Conservation (phyloP, 2,797 vertebrate species). For the Tokudaia muenninki region DNA sequence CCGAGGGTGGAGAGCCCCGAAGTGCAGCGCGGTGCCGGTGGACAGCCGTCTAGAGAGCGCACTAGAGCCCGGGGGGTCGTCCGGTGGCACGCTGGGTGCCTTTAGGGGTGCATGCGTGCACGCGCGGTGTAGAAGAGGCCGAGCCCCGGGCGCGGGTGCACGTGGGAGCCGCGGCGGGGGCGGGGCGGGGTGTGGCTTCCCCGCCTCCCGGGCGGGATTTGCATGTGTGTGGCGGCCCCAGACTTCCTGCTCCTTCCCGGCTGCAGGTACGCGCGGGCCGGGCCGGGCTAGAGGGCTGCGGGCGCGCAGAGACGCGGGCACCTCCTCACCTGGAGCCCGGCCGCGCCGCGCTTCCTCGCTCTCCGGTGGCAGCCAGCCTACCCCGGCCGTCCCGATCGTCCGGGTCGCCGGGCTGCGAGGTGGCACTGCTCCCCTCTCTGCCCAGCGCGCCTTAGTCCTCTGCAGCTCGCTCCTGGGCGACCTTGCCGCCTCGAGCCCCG, state of each 20-base stretch:
- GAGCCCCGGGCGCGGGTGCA: constrained; percentile 52
- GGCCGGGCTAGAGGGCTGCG: constrained; percentile 55
- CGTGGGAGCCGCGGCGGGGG: constrained; percentile 69
- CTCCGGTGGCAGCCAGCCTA: constrained; percentile 29
- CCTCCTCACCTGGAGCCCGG: constrained; percentile 58
- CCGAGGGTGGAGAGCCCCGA: neutral
- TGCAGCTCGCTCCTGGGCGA: neutral
- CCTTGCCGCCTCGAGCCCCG: neutral
- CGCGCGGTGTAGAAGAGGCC: neutral
- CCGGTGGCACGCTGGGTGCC: neutral
- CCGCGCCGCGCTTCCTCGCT: constrained; percentile 47
- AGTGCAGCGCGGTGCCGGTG: neutral
- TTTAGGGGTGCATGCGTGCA: neutral
- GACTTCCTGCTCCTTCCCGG: constrained; percentile 84
- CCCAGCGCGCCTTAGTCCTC: neutral
- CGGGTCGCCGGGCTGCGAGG: neutral
- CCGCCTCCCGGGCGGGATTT: constrained; percentile 79
- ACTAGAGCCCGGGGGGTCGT: neutral
- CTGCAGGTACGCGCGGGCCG: constrained; percentile 82
- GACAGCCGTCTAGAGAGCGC: neutral
- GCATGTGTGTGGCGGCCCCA: constrained; percentile 77
- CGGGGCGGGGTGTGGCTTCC: constrained; percentile 76
- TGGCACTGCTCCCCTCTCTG: constrained; percentile 21
- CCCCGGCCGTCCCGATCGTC: constrained; percentile 4
- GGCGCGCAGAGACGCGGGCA: constrained; percentile 63